Percentiles rank a stretch among this genome's conserved stretches.
phyloP scores from a whole-genome alignment of 2,113 vertebrate genomes.

The Actinemys pallida region DNA sequence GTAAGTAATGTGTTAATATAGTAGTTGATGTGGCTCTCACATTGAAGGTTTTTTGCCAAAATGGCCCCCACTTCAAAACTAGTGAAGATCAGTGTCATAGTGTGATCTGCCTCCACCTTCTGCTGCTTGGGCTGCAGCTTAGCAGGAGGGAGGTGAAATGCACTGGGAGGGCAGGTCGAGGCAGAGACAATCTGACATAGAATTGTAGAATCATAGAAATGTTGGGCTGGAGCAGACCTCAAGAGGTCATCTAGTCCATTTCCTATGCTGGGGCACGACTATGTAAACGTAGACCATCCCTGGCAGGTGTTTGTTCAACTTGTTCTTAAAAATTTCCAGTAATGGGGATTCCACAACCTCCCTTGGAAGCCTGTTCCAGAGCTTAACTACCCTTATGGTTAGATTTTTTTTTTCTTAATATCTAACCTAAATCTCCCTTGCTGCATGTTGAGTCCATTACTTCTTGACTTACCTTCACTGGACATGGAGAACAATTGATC shows the following conservation, averaged over 20 bases:
- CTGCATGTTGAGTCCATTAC: background rate
- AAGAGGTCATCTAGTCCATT: background rate
- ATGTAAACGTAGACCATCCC: background rate
- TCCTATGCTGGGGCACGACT: background rate
- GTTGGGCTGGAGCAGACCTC: background rate
- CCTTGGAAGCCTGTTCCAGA: background rate
- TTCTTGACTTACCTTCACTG: background rate
- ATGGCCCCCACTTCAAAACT: too few species aligned
- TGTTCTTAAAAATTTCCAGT: background rate
- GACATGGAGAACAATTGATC: background rate
- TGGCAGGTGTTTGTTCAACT: background rate
- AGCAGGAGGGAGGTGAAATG: background rate
- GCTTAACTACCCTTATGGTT: background rate
- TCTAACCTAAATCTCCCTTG: background rate
- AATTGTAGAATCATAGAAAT: background rate
- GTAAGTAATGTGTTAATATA: too few species aligned
- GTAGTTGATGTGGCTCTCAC: too few species aligned
- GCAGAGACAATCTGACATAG: background rate
- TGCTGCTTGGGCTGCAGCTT: background rate
- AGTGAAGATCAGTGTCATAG: too few species aligned
- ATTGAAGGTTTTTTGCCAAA: too few species aligned
- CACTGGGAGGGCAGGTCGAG: background rate
- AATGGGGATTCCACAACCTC: background rate
- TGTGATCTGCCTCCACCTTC: background rate
- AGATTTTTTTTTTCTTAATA: background rate